Evolutionary conservation across 2,888 invertebrate species (phyloP).

Genomic region (Drosophila hamatofila): DNA sequence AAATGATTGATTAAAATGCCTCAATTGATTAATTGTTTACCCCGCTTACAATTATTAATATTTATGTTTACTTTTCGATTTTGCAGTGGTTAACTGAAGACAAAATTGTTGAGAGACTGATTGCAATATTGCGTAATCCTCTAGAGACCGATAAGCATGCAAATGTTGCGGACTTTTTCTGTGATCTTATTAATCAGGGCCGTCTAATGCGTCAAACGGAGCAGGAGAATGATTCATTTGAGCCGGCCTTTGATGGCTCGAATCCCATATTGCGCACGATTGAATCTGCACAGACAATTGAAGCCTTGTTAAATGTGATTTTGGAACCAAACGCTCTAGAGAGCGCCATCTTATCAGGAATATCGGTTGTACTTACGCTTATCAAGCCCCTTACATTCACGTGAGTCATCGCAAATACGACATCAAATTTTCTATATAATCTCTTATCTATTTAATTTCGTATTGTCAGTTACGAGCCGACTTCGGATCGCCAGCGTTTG

Average conservation of each 20-base stretch:
- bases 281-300: constrained; percentile 89
- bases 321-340: constrained; percentile 89
- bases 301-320: constrained; percentile 90
- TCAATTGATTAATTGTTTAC: neutral
- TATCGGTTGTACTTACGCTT: constrained; percentile 91
- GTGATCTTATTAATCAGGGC: constrained; percentile 92
- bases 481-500: constrained; percentile 80
- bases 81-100: constrained; percentile 95
- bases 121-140: constrained; percentile 88
- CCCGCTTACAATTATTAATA: neutral
- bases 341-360: constrained; percentile 91
- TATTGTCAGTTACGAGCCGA: constrained; percentile 82
- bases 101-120: constrained; percentile 93
- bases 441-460: neutral
- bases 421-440: neutral
- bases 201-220: constrained; percentile 87
- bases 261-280: constrained; percentile 91
- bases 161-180: constrained; percentile 95
- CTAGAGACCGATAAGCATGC: constrained; percentile 91
- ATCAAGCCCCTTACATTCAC: constrained; percentile 85
- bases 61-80: constrained; percentile 55
- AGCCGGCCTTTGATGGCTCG: constrained; percentile 83
- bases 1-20: constrained; percentile 64
- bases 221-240: constrained; percentile 86
- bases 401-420: constrained; percentile 64